phyloP scores from a whole-genome alignment of 2,888 invertebrate species.

The Xanthia icteritia region DNA sequence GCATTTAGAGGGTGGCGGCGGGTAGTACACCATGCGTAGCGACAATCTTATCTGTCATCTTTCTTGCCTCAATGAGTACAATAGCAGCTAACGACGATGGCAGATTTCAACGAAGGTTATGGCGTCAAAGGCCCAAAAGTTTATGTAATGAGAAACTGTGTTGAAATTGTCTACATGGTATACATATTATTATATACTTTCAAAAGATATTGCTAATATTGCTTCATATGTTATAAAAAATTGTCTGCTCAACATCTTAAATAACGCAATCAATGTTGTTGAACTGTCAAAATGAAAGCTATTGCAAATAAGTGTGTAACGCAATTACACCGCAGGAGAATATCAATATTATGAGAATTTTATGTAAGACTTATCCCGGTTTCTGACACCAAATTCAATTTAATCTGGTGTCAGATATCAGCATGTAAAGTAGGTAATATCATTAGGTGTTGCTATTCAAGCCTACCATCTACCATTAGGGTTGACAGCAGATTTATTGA shows the following conservation, averaged over 20 bases:
- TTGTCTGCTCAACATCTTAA: too few species aligned
- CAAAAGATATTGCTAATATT: too few species aligned
- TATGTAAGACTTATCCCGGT: neutral
- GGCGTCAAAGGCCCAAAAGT: neutral
- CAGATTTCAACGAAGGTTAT: neutral
- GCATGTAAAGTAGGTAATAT: neutral
- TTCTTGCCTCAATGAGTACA: slow-evolving; percentile 44
- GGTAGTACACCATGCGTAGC: slow-evolving; percentile 19
- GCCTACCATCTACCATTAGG: neutral
- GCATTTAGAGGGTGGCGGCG: neutral
- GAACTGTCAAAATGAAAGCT: too few species aligned
- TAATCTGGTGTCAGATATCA: neutral
- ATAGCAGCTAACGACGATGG: slow-evolving; percentile 18
- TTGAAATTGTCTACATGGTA: neutral
- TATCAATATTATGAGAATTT: too few species aligned
- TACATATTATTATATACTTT: neutral
- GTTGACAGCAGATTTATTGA: slow-evolving; percentile 6
- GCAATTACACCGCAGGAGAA: too few species aligned
- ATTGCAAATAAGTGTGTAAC: too few species aligned
- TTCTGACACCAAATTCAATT: neutral
- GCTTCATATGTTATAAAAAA: too few species aligned
- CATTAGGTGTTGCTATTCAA: neutral
- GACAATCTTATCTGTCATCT: slow-evolving; percentile 37
- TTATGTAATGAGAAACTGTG: neutral
- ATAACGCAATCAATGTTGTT: too few species aligned